phyloP scores from a whole-genome alignment of 1,140 invertebrate genomes.

The Drosophila melanica region DNA sequence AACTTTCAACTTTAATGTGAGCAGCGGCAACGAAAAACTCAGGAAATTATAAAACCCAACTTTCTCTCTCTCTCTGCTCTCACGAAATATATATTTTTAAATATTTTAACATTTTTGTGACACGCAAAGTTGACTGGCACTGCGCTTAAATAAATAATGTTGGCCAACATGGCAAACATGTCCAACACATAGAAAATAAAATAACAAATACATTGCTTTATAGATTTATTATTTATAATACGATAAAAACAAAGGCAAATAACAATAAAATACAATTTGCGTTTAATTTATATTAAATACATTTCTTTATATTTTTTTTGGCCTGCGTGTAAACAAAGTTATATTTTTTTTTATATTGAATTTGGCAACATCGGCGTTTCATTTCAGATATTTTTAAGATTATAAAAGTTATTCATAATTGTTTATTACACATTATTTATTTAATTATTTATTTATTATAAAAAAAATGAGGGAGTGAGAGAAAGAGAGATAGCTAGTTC shows the following conservation, averaged over 20 bases:
- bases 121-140: conserved; percentile 48
- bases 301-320: not conserved
- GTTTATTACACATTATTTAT: too few relatives aligned
- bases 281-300: conserved; percentile 9
- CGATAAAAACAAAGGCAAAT: conserved; percentile 18
- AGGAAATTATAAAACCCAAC: conserved; percentile 7
- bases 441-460: too few relatives aligned
- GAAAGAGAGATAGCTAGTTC: not conserved
- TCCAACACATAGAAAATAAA: conserved; percentile 49
- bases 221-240: conserved; percentile 49
- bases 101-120: conserved; percentile 46
- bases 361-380: not conserved
- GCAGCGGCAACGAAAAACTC: not conserved
- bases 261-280: conserved; percentile 23
- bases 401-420: too few relatives aligned
- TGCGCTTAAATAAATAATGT: conserved; percentile 48
- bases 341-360: conserved; percentile 12
- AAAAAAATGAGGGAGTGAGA: too few relatives aligned
- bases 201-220: conserved; percentile 36
- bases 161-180: conserved; percentile 28
- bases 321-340: not conserved
- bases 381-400: not conserved
- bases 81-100: conserved; percentile 33
- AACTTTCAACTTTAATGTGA: conserved; percentile 22
- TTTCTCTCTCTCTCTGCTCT: not conserved